Conservation (phyloP, 1,140 invertebrate genomes). For the Drosophila takahashii region DNA sequence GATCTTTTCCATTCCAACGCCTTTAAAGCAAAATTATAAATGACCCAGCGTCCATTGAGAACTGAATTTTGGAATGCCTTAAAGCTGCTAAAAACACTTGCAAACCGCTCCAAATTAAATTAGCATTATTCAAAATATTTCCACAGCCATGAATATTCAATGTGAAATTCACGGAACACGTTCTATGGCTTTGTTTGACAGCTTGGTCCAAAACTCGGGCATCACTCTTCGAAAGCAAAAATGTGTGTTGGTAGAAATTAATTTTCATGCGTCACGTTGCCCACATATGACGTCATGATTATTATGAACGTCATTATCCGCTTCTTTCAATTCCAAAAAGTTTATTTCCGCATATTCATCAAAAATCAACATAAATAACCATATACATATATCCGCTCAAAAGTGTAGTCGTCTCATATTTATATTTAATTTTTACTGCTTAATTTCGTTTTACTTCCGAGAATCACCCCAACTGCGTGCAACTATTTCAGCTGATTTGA, state of each 20-base stretch:
- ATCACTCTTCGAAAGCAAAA: slow-evolving; percentile 33
- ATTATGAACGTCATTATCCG: slow-evolving; percentile 13
- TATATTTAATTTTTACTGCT: slow-evolving; percentile 44
- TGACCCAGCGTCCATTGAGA: background rate
- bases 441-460: background rate
- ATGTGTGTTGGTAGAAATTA: slow-evolving; percentile 35
- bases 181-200: slow-evolving; percentile 22
- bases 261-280: slow-evolving; percentile 64
- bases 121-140: slow-evolving; percentile 64
- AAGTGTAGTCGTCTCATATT: slow-evolving; percentile 11
- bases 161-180: slow-evolving; percentile 39
- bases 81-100: slow-evolving; percentile 7
- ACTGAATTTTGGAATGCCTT: background rate
- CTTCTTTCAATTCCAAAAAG: slow-evolving; percentile 39
- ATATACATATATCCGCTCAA: slow-evolving; percentile 6
- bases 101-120: slow-evolving; percentile 32
- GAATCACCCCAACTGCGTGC: slow-evolving; percentile 1
- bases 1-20: background rate
- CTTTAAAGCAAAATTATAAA: background rate
- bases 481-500: slow-evolving; percentile 35
- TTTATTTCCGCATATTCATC: slow-evolving; percentile 41
- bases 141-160: slow-evolving; percentile 61
- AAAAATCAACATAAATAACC: slow-evolving; percentile 26
- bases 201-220: slow-evolving; percentile 32
- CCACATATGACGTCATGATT: slow-evolving; percentile 52